These are phyloP conservation scores for Epinephelus moara DNA, from an alignment of 2,113 vertebrate species.

Conservation along the genomic window DNA sequence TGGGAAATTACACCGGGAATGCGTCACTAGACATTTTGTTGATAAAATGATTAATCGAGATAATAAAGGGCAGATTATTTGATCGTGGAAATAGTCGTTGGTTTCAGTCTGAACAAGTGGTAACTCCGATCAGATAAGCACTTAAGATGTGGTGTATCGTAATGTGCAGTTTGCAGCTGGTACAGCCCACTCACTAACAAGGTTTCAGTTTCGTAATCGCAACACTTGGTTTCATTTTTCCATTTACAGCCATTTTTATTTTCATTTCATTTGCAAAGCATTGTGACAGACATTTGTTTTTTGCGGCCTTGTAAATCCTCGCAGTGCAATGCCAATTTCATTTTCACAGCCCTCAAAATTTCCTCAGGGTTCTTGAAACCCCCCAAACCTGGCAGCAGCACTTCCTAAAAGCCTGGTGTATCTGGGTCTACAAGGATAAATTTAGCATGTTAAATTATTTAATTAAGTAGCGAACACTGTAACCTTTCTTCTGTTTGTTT, in stretches of 20 bases:
- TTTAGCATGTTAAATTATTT: slow-evolving; percentile 48
- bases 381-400: slow-evolving; percentile 32
- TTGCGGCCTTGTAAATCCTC: neutral
- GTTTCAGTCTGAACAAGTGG: too few relatives aligned
- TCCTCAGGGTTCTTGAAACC: slow-evolving; percentile 18
- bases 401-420: slow-evolving; percentile 43
- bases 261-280: neutral
- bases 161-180: neutral
- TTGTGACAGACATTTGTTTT: slow-evolving; percentile 3
- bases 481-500: slow-evolving; percentile 51
- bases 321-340: neutral
- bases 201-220: neutral
- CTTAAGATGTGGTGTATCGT: neutral
- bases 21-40: too few relatives aligned
- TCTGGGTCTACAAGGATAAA: slow-evolving; percentile 48
- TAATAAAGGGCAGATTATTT: too few relatives aligned
- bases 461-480: slow-evolving; percentile 27
- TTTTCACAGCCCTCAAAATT: neutral
- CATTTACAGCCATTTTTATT: neutral
- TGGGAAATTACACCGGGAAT: too few relatives aligned
- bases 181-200: neutral
- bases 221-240: neutral
- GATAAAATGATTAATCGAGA: too few relatives aligned
- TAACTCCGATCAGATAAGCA: slow-evolving; percentile 1
- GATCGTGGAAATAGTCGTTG: too few relatives aligned